These are phyloP conservation scores for Drosophila triauraria DNA, from an alignment of 1,140 invertebrate species.

Conservation along the genomic window DNA sequence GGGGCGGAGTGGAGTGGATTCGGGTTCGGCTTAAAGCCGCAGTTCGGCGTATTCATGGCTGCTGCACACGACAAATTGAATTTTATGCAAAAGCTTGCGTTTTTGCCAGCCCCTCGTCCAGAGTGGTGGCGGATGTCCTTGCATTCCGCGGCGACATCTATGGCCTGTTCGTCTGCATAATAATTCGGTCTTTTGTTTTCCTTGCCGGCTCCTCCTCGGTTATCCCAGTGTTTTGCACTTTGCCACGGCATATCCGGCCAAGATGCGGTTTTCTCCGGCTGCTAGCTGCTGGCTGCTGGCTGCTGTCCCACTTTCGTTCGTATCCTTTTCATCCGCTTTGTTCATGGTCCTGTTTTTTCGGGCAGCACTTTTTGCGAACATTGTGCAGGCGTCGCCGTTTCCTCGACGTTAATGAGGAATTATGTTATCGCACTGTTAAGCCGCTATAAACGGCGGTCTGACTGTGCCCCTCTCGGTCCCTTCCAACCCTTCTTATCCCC, in stretches of 20 bases:
- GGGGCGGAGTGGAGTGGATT: conserved; percentile 20
- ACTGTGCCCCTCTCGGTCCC: background rate
- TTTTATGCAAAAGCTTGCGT: conserved; percentile 78
- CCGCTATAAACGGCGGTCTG: conserved; percentile 33
- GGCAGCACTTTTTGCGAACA: conserved; percentile 21
- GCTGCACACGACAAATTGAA: conserved; percentile 82
- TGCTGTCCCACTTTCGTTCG: conserved; percentile 25
- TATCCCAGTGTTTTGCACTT: conserved; percentile 67
- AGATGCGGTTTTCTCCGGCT: conserved; percentile 41
- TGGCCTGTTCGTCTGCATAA: conserved; percentile 65
- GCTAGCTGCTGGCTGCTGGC: conserved; percentile 1
- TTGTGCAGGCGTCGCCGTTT: conserved; percentile 55
- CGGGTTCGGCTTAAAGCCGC: conserved; percentile 55
- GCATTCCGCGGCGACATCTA: conserved; percentile 50
- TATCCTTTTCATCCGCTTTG: conserved; percentile 36
- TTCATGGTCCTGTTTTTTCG: conserved; percentile 31
- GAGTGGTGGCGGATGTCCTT: conserved; percentile 26
- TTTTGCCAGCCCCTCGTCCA: conserved; percentile 6
- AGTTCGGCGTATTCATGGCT: conserved; percentile 78
- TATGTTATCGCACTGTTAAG: conserved; percentile 76
- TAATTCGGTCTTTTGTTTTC: conserved; percentile 72
- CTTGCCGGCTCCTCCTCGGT: conserved; percentile 36
- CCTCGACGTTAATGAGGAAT: conserved; percentile 74
- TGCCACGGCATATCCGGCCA: conserved; percentile 55
- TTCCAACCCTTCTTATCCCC: background rate